Evolutionary conservation across 1,140 invertebrate genomes (phyloP), one percentile per base, ranked within the genome.

Genomic region (Babylonia areolata): DNA sequence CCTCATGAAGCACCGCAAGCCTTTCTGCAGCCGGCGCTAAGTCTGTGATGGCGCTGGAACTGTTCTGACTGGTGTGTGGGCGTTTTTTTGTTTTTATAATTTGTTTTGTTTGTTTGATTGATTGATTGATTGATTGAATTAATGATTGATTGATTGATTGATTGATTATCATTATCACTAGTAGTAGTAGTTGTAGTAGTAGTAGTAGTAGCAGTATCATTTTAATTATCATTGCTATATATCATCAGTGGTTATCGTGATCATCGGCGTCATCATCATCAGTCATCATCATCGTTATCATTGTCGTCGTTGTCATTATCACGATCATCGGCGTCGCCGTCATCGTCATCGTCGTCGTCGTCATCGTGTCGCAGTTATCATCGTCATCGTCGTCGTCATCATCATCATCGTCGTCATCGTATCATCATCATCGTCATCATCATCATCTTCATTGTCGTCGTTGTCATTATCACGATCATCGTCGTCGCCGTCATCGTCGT

Each of bases 51-150:
- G 5, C 35, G 1, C 83, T 84, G 33, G 83, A 84, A 31, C 83
- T 84, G 33, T 84, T 39, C 83, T 84, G 83, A 33, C 33, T 69
- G 39, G 83, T 84, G 17, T 69, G 31, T 11, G 71, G 46, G 46
- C n/a, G n/a, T n/a, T n/a, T n/a, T n/a, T n/a, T n/a, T n/a, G n/a
- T n/a, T n/a, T n/a, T n/a, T n/a, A n/a, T n/a, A n/a, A n/a, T n/a
- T n/a, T n/a, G n/a, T n/a, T n/a, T n/a, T n/a, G n/a, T n/a, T n/a
- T n/a, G n/a, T n/a, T n/a, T n/a, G n/a, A n/a, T n/a, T n/a, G n/a
- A n/a, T n/a, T n/a, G n/a, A n/a, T n/a, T n/a, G n/a, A n/a, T n/a
- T n/a, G n/a, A n/a, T n/a, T n/a, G n/a, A n/a, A n/a, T n/a, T n/a
- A n/a, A n/a, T n/a, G n/a, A n/a, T n/a, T n/a, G n/a, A n/a, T n/a